Percentiles rank a stretch among this genome's conserved stretches.
Conservation (phyloP, 2,888 invertebrate species). For the Caenorhabditis imperialis region DNA sequence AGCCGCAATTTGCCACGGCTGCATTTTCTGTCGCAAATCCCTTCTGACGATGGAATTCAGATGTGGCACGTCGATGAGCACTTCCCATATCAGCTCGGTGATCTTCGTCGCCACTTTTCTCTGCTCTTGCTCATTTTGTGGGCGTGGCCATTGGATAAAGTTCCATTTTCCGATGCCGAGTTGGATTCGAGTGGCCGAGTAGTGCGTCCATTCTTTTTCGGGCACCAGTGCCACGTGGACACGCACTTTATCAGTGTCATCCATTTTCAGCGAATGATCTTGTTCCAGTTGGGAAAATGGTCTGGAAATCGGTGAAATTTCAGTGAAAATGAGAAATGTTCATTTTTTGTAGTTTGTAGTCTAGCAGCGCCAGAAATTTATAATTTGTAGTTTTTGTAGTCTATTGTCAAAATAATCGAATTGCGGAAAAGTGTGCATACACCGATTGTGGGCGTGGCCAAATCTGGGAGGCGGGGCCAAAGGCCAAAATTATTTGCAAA, state of each 20-base stretch:
- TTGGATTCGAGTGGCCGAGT: conserved; percentile 58
- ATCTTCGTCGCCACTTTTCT: conserved; percentile 19
- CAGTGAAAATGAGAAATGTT: no score
- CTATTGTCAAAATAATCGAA: no score
- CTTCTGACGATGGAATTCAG: conserved; percentile 65
- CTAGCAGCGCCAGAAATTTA: no score
- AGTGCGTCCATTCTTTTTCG: conserved; percentile 57
- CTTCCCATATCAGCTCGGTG: conserved; percentile 39
- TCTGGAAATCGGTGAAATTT: no score
- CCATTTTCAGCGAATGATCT: conserved; percentile 24
- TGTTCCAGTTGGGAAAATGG: conserved; percentile 21
- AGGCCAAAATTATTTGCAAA: no score
- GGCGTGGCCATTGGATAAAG: conserved; percentile 48
- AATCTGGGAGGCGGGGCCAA: no score
- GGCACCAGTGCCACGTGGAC: conserved; percentile 52
- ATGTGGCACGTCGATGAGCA: conserved; percentile 65
- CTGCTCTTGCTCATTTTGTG: conserved; percentile 6
- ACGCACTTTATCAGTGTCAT: conserved; percentile 11
- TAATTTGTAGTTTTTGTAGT: no score
- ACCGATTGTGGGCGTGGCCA: no score
- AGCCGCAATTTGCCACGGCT: conserved; percentile 67
- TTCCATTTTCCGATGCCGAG: conserved; percentile 55
- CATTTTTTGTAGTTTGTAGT: no score
- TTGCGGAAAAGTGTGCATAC: no score
- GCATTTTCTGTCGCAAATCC: conserved; percentile 63